A percentile compares a stretch with the other conserved stretches of the same genome.
Evolutionary conservation across 2,888 invertebrate species (phyloP).

Genomic region (Andrena bucephala): DNA sequence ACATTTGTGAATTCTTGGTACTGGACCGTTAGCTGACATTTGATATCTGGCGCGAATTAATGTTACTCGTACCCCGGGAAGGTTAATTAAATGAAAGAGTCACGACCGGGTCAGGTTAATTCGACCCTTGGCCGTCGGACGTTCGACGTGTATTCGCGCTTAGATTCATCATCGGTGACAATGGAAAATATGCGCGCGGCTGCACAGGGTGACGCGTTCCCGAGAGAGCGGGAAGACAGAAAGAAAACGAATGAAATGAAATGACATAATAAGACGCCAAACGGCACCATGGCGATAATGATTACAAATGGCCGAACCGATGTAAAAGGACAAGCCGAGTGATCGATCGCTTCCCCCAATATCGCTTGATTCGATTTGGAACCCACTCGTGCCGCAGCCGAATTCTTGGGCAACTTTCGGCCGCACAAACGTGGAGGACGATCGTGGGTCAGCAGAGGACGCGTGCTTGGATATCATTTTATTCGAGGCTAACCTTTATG

Average conservation of each 20-base stretch:
- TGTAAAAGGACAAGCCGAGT: constrained; percentile 66
- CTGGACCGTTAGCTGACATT: background rate
- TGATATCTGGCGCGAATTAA: background rate
- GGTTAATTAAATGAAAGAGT: constrained; percentile 35
- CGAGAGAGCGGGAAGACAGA: constrained; percentile 44
- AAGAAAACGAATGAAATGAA: constrained; percentile 66
- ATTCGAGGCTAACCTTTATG: constrained; percentile 5
- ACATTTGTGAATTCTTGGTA: background rate
- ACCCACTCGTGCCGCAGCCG: constrained; percentile 40
- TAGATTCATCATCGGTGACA: constrained; percentile 57
- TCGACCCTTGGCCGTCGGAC: constrained; percentile 34
- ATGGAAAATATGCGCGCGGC: constrained; percentile 40
- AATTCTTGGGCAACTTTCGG: constrained; percentile 57
- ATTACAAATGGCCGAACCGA: constrained; percentile 78
- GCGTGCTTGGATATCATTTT: background rate
- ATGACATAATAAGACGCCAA: constrained; percentile 81
- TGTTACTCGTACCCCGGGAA: background rate
- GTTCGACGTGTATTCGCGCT: constrained; percentile 25
- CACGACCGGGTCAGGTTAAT: constrained; percentile 13
- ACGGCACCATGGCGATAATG: constrained; percentile 79
- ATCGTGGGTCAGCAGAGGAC: background rate
- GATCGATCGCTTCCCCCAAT: constrained; percentile 72
- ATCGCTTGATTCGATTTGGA: constrained; percentile 70
- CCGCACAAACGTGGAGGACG: constrained; percentile 26
- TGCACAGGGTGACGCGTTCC: constrained; percentile 42